Percentiles rank a stretch among this genome's conserved stretches.
Evolutionary conservation across 2,113 vertebrate genomes (phyloP).

Genomic region (Panthera tigris): DNA sequence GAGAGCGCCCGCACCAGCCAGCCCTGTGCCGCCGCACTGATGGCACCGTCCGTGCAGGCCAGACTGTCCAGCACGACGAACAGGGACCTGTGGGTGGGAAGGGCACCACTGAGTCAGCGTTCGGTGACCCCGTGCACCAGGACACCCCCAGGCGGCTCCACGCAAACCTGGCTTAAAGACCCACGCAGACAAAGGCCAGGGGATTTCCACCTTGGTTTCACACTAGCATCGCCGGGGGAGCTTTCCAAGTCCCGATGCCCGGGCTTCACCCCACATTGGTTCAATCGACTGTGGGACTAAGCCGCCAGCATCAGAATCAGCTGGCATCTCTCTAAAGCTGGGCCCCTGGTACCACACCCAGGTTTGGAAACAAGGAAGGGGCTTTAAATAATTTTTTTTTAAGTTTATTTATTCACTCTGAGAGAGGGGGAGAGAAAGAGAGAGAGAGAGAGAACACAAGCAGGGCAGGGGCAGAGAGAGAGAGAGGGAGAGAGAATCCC

Average conservation of each 20-base stretch:
- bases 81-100: slow-evolving; percentile 87
- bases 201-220: not conserved
- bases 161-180: not conserved
- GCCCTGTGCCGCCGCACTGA: slow-evolving; percentile 93
- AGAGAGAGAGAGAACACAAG: too few relatives aligned
- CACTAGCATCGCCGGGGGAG: not conserved
- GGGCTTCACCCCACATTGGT: not conserved
- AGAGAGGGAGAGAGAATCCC: too few relatives aligned
- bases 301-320: not conserved
- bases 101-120: accelerated
- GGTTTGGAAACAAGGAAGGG: not conserved
- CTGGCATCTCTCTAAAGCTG: not conserved
- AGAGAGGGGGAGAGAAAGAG: too few relatives aligned
- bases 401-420: too few relatives aligned
- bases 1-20: slow-evolving; percentile 96
- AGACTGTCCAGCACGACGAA: slow-evolving; percentile 98
- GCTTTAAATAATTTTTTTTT: not conserved
- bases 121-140: accelerated
- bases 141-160: accelerated
- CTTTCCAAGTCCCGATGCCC: not conserved
- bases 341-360: not conserved
- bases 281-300: accelerated
- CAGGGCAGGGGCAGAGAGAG: too few relatives aligned
- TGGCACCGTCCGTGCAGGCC: slow-evolving; percentile 91
- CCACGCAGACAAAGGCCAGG: accelerated